These are phyloP conservation scores for Sebastes iracundus DNA, from an alignment of 2,797 vertebrate species.

Conservation along the genomic window DNA sequence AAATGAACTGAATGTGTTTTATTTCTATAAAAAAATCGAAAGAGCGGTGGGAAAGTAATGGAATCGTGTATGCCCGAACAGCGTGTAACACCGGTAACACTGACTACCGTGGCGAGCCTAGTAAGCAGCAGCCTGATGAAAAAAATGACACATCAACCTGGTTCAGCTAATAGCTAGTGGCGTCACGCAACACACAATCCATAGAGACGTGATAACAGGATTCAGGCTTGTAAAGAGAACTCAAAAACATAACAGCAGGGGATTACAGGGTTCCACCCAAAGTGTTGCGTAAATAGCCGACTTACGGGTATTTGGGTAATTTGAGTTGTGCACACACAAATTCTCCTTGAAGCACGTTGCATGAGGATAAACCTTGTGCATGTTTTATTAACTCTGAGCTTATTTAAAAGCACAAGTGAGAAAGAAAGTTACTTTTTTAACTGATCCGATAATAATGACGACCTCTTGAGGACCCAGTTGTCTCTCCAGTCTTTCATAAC, in stretches of 20 bases:
- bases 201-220: not conserved
- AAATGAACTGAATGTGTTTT: too few relatives aligned
- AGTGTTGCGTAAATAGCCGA: conserved; percentile 16
- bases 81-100: too few relatives aligned
- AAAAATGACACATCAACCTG: not conserved
- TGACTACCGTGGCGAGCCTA: rapidly evolving
- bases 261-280: conserved; percentile 11
- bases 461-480: conserved; percentile 10
- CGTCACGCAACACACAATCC: not conserved
- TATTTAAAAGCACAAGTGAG: conserved; percentile 3
- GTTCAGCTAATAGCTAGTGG: not conserved
- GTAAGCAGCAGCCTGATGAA: not conserved
- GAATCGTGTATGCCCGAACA: too few relatives aligned
- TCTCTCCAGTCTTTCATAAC: conserved; percentile 15
- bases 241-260: not conserved
- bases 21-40: too few relatives aligned
- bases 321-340: conserved; percentile 8
- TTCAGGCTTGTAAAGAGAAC: not conserved
- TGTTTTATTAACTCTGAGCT: not conserved
- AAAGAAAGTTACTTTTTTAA: conserved; percentile 13
- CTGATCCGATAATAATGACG: conserved; percentile 7
- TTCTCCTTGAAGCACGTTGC: not conserved
- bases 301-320: conserved; percentile 17
- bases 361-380: not conserved
- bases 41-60: too few relatives aligned